A percentile compares a stretch with the other conserved stretches of the same genome.
phyloP scores from a whole-genome alignment of 2,113 vertebrate genomes.

The Lasiurus borealis region DNA sequence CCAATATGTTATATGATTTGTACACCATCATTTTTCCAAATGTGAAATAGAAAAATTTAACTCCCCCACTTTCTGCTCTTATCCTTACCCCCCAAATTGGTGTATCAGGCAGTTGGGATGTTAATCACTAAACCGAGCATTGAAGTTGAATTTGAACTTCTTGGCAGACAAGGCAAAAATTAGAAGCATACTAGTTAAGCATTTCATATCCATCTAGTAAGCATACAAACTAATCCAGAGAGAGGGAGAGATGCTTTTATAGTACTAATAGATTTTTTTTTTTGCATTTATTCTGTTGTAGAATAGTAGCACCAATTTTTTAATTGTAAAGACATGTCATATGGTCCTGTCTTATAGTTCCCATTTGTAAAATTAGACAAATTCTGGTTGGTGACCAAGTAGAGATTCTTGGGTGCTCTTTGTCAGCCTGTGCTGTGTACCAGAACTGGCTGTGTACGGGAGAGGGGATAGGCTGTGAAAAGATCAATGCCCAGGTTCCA shows the following conservation, averaged over 20 bases:
- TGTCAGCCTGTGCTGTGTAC: not conserved
- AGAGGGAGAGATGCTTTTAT: constrained; percentile 2
- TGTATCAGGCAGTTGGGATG: not conserved
- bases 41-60: constrained; percentile 58
- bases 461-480: not conserved
- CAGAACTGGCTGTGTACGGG: not conserved
- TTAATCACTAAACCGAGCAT: constrained; percentile 52
- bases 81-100: not conserved
- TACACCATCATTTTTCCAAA: not conserved
- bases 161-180: constrained; percentile 55
- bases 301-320: constrained; percentile 47
- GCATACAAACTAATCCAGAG: not conserved
- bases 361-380: constrained; percentile 41
- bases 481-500: not conserved
- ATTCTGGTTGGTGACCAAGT: constrained; percentile 38
- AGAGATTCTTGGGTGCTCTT: not conserved
- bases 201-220: constrained; percentile 36
- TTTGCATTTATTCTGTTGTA: constrained; percentile 30
- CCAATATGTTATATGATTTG: not conserved
- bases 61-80: not conserved
- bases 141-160: constrained; percentile 59
- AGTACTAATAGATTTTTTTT: not conserved
- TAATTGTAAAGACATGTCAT: constrained; percentile 39
- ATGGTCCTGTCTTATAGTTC: constrained; percentile 41
- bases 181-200: constrained; percentile 10